Evolutionary conservation across 2,888 invertebrate species (phyloP).

Genomic region (Drosophila kuntzei): DNA sequence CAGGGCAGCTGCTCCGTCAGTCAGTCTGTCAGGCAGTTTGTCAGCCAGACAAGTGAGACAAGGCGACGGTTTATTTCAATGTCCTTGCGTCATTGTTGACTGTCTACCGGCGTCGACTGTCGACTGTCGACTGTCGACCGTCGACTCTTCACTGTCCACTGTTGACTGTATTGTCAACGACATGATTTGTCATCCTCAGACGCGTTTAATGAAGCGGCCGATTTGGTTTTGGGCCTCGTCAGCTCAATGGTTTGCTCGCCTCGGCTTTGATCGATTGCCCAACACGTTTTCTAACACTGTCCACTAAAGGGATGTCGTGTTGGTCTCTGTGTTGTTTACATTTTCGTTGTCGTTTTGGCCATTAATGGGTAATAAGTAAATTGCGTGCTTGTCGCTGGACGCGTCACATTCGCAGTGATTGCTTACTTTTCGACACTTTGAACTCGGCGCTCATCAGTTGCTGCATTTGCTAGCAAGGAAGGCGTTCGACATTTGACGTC

Average conservation of each 20-base stretch:
- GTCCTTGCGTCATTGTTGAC: slow-evolving; percentile 69
- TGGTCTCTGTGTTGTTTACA: slow-evolving; percentile 24
- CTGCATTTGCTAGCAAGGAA: slow-evolving; percentile 4
- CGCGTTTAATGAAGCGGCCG: slow-evolving; percentile 62
- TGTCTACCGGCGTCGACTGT: slow-evolving; percentile 33
- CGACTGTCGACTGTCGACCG: slow-evolving; percentile 11
- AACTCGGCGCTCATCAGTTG: slow-evolving; percentile 30
- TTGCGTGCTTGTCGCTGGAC: slow-evolving; percentile 76
- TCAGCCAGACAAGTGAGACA: slow-evolving; percentile 16
- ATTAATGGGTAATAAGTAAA: slow-evolving; percentile 83
- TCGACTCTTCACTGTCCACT: slow-evolving; percentile 26
- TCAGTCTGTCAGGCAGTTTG: slow-evolving; percentile 4
- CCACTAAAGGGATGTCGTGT: slow-evolving; percentile 12
- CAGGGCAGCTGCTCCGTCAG: slow-evolving; percentile 21
- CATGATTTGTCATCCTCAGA: slow-evolving; percentile 78
- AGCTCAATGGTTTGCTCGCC: slow-evolving; percentile 26
- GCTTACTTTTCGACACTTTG: slow-evolving; percentile 79
- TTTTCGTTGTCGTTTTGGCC: slow-evolving; percentile 51
- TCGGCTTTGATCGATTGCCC: slow-evolving; percentile 82
- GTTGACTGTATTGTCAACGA: slow-evolving; percentile 71
- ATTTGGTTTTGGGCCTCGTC: slow-evolving; percentile 39
- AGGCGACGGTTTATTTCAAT: slow-evolving; percentile 42
- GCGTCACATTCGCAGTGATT: slow-evolving; percentile 76
- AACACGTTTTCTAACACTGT: slow-evolving; percentile 55
- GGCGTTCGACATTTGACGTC: slow-evolving; percentile 51